Base-by-base conservation (phyloP, 2,113 vertebrate species). In the Tenebrosternarchus preto region DNA sequence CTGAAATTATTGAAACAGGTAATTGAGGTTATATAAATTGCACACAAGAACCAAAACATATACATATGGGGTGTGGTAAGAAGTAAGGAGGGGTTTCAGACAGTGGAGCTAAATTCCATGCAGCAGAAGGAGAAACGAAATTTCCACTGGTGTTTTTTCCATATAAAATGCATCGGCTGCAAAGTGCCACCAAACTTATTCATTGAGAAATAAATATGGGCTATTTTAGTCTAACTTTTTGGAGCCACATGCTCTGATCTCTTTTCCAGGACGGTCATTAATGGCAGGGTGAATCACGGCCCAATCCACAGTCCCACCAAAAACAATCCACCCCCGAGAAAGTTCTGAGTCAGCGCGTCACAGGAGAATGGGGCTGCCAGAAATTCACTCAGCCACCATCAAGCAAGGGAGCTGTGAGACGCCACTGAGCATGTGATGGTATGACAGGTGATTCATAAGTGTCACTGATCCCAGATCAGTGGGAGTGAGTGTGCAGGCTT, bases 391-490 rank as follows among this genome's bases (percentile, higher is more conserved):
- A 39, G 9, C 56, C 31, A n/a, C 63, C 63, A 76, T 39, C 33
- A 50, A 76, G 56, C 81, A 76, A 29, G 50, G 3, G 67, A 63
- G 67, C 80, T 73, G 64, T 36, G 71, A 77, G 6, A 1, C n/a
- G 67, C 63, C 33, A 81, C 84, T 82, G 80, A 83, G 59, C 36
- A 19, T 85, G 82, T 83, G 87, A 85, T 78, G 85, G 73, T 69
- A 63, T 87, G 85, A 86, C 87, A 88, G 85, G 80, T 87, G 84
- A 89, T 86, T 86, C 89, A 87, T 82, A 84, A 88, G 78, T 84
- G 83, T 61, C 76, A 85, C 81, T 86, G 86, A 86, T 83, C 85
- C 53, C 75, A 33, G 24, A 80, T 69, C 76, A 83, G 29, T 61
- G 59, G 74, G 56, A 84, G 76, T 43, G 66, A 57, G 56, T 80